phyloP scores from a whole-genome alignment of 2,888 invertebrate species.

The Leucophenga maculata region DNA sequence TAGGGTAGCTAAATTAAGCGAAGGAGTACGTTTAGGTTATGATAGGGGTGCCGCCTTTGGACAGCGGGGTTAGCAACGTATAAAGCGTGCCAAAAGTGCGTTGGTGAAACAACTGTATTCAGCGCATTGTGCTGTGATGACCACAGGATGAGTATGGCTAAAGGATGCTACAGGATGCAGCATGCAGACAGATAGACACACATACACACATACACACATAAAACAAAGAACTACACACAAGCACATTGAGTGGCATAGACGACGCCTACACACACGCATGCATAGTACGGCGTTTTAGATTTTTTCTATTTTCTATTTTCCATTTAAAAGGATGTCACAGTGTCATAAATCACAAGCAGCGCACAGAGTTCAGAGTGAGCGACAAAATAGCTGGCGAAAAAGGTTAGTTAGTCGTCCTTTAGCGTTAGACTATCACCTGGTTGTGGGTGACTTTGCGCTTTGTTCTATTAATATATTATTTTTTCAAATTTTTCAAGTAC shows the following conservation, averaged over 20 bases:
- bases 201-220: constrained; percentile 8
- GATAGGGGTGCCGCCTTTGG: constrained; percentile 34
- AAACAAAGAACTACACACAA: constrained; percentile 33
- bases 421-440: constrained; percentile 12
- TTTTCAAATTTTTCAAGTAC: constrained; percentile 11
- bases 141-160: constrained; percentile 26
- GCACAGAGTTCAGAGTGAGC: constrained; percentile 42
- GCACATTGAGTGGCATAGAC: constrained; percentile 47
- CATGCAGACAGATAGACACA: constrained; percentile 30
- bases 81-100: constrained; percentile 60
- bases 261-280: constrained; percentile 61
- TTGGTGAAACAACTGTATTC: constrained; percentile 45
- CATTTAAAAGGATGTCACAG: constrained; percentile 53
- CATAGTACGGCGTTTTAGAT: constrained; percentile 11
- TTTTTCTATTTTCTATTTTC: constrained; percentile 34
- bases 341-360: constrained; percentile 55
- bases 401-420: constrained; percentile 51
- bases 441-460: constrained; percentile 15
- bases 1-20: constrained; percentile 31
- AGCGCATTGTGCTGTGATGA: constrained; percentile 45
- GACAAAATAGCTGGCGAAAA: neutral
- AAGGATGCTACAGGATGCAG: constrained; percentile 27
- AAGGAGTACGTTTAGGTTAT: neutral
- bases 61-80: constrained; percentile 25
- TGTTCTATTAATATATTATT: constrained; percentile 1